phyloP scores from a whole-genome alignment of 2,113 vertebrate species.

The Charina bottae region DNA sequence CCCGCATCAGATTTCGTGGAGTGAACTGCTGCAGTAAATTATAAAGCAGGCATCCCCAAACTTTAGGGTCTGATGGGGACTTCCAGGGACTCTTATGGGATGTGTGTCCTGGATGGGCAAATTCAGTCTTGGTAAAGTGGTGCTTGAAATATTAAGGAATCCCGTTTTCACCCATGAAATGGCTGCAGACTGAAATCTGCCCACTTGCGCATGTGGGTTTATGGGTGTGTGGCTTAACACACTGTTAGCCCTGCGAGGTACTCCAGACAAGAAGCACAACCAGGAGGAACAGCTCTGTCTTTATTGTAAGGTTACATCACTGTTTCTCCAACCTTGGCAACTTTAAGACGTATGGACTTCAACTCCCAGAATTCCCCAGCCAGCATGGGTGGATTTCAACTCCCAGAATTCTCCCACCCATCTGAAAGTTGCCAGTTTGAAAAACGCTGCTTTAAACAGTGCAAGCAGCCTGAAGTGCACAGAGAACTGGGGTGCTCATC shows the following conservation, averaged over 20 bases:
- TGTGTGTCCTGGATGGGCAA: neutral
- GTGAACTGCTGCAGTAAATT: neutral
- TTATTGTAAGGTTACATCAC: neutral
- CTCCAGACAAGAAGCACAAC: neutral
- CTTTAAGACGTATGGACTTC: neutral
- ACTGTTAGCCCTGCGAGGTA: neutral
- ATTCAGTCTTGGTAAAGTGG: neutral
- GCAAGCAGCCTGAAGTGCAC: neutral
- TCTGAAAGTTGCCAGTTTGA: neutral
- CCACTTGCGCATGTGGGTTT: neutral
- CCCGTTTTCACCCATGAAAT: neutral
- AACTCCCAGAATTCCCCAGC: neutral
- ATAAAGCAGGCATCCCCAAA: neutral
- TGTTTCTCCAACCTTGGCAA: neutral
- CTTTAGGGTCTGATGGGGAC: neutral
- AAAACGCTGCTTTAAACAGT: neutral
- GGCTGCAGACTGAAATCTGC: neutral
- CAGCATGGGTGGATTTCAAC: neutral
- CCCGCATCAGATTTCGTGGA: neutral
- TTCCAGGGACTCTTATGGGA: neutral
- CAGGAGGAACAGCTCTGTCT: neutral
- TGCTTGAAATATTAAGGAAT: neutral
- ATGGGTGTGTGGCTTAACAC: neutral
- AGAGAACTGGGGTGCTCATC: neutral
- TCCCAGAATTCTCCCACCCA: neutral